phyloP scores from a whole-genome alignment of 2,113 vertebrate species.

The Manacus vitellinus region DNA sequence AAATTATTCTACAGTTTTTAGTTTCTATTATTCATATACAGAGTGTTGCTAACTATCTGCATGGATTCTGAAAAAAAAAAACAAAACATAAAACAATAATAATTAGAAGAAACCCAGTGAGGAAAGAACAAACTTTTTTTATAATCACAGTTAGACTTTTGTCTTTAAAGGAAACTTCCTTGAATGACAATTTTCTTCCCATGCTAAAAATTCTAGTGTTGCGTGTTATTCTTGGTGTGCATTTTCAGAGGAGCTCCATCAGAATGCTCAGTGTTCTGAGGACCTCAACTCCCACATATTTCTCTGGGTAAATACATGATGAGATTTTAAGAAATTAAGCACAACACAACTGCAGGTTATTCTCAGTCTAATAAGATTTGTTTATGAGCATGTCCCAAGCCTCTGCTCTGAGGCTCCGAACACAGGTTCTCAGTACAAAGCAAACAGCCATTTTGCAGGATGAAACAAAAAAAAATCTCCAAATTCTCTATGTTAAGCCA shows the following conservation, averaged over 20 bases:
- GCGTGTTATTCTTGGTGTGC: background rate
- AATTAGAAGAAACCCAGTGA: background rate
- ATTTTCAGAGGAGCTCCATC: background rate
- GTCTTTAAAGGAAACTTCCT: background rate
- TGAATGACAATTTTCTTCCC: background rate
- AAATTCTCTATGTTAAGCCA: background rate
- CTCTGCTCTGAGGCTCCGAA: background rate
- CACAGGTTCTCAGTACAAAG: background rate
- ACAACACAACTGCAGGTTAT: background rate
- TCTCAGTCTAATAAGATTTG: background rate
- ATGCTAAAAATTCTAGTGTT: background rate
- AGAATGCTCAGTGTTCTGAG: background rate
- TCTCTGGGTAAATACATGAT: background rate
- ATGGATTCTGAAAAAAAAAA: background rate
- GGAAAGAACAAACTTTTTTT: rapidly evolving
- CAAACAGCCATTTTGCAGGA: background rate
- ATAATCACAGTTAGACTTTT: background rate
- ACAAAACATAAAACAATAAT: background rate
- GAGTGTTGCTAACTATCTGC: background rate
- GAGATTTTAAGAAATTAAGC: background rate
- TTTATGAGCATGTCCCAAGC: rapidly evolving
- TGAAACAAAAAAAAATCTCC: background rate
- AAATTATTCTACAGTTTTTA: background rate
- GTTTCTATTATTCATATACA: background rate
- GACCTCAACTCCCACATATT: background rate